Conservation (phyloP, 2,113 vertebrate species). For the Rynchops niger region DNA sequence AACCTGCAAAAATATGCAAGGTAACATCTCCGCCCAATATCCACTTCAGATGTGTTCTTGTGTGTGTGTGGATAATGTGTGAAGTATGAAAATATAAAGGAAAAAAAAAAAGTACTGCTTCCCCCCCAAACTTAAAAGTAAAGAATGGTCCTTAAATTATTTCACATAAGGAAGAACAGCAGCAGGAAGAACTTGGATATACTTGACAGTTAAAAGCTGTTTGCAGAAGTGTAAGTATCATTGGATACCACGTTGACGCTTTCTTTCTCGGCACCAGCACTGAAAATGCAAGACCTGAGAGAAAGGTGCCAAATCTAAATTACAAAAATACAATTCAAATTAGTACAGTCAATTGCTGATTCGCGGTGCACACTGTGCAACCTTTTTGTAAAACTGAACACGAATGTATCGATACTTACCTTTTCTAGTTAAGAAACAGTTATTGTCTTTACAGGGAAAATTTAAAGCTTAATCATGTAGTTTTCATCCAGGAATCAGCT, state of each 20-base stretch:
- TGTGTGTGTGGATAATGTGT: slow-evolving; percentile 30
- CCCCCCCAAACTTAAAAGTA: background rate
- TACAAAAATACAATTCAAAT: slow-evolving; percentile 31
- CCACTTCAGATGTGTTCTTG: background rate
- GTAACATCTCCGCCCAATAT: background rate
- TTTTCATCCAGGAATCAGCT: slow-evolving; percentile 30
- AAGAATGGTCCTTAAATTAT: slow-evolving; percentile 14
- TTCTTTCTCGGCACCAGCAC: slow-evolving; percentile 36
- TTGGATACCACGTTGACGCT: background rate
- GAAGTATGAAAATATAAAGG: background rate
- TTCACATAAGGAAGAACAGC: slow-evolving; percentile 9
- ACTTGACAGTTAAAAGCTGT: slow-evolving; percentile 34
- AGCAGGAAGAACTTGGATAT: slow-evolving; percentile 12
- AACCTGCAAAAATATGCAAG: slow-evolving; percentile 60
- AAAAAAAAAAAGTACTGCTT: background rate
- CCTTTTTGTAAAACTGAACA: background rate
- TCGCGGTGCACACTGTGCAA: background rate
- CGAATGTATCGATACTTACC: slow-evolving; percentile 33
- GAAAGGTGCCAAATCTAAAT: slow-evolving; percentile 30
- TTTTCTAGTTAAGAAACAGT: slow-evolving; percentile 31
- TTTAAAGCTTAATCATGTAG: background rate
- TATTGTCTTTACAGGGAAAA: slow-evolving; percentile 22
- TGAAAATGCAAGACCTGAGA: slow-evolving; percentile 57
- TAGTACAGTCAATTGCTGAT: slow-evolving; percentile 21
- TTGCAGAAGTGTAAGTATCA: slow-evolving; percentile 13